Evolutionary conservation across 2,797 vertebrate genomes (phyloP).

Genomic region (Triplophysa yarkandensis): DNA sequence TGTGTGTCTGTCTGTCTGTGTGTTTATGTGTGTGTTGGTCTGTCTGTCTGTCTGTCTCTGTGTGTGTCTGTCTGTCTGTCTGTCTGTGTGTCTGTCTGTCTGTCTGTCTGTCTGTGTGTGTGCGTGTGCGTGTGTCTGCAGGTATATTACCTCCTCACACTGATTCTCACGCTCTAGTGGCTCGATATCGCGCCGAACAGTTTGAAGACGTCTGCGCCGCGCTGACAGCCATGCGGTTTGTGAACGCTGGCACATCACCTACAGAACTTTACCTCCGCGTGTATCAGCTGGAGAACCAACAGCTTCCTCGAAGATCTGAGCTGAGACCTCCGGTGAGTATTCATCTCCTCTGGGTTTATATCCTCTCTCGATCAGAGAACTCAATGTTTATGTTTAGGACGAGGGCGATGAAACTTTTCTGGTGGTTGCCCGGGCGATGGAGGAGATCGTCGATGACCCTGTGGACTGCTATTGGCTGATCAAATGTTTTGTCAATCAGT

Average conservation of each 20-base stretch:
- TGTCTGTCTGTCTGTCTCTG: no score
- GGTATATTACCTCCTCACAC: slow-evolving; percentile 93
- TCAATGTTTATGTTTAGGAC: slow-evolving; percentile 69
- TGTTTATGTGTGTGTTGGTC: no score
- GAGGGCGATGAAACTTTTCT: slow-evolving; percentile 89
- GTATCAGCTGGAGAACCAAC: slow-evolving; percentile 89
- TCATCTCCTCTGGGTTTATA: no score
- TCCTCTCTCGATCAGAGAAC: not conserved
- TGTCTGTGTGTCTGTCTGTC: no score
- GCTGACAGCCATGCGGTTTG: slow-evolving; percentile 85
- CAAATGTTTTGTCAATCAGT: slow-evolving; percentile 90
- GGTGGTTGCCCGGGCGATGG: slow-evolving; percentile 88
- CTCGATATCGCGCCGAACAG: slow-evolving; percentile 85
- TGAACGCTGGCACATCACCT: slow-evolving; percentile 79
- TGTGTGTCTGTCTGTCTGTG: no score
- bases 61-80: no score
- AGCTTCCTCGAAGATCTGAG: slow-evolving; percentile 81
- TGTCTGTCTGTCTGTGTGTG: no score
- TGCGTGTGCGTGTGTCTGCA: slow-evolving; percentile 53
- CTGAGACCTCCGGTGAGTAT: slow-evolving; percentile 77
- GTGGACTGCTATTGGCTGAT: slow-evolving; percentile 94
- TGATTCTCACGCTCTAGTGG: slow-evolving; percentile 87
- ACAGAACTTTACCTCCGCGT: slow-evolving; percentile 88
- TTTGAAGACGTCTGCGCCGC: slow-evolving; percentile 85
- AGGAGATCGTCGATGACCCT: slow-evolving; percentile 89